phyloP scores from a whole-genome alignment of 2,888 invertebrate species.

The Tenthredo notha region DNA sequence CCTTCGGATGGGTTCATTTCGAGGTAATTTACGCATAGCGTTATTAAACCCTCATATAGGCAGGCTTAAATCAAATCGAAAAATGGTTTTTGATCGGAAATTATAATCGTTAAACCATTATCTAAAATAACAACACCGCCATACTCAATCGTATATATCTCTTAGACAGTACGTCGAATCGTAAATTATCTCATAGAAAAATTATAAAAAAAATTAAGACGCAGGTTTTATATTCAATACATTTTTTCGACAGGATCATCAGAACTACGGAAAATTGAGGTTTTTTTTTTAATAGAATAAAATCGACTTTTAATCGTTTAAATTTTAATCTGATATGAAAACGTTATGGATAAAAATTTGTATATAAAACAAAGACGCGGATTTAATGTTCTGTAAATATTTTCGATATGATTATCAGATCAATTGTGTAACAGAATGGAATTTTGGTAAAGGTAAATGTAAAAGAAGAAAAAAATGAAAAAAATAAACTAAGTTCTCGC shows the following conservation, averaged over 20 bases:
- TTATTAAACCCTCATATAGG: conserved; percentile 3
- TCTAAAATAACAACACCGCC: not conserved
- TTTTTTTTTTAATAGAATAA: not conserved
- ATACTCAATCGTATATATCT: not conserved
- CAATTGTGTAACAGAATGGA: not conserved
- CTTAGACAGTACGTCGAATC: not conserved
- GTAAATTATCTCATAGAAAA: not conserved
- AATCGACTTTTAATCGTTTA: not conserved
- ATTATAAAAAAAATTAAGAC: not conserved
- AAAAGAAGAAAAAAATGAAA: not conserved
- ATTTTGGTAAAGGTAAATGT: not conserved
- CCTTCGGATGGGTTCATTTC: not conserved
- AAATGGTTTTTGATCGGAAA: conserved; percentile 25
- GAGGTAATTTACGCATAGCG: conserved; percentile 3
- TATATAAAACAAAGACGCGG: not conserved
- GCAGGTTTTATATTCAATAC: conserved; percentile 1
- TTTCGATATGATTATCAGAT: not conserved
- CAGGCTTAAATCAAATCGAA: conserved; percentile 26
- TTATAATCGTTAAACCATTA: not conserved
- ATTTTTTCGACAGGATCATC: not conserved
- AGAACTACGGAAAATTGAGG: not conserved
- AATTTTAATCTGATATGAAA: not conserved
- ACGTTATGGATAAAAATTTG: not conserved
- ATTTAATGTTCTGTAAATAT: not conserved
- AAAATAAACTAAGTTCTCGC: not conserved